Evolutionary conservation across 2,797 vertebrate species (phyloP).

Genomic region (Gambelia wislizenii): DNA sequence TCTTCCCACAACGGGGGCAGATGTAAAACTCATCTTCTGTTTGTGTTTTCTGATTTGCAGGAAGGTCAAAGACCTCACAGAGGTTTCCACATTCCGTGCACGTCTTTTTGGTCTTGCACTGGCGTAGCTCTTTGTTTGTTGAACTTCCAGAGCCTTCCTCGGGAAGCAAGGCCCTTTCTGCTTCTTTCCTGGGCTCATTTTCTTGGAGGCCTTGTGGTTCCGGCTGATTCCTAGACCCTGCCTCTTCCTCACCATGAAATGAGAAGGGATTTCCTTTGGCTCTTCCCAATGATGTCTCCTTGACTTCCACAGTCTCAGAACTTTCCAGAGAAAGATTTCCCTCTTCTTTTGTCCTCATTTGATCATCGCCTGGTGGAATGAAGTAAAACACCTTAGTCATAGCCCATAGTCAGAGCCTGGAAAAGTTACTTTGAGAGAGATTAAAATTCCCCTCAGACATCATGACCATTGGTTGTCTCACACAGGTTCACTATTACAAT

Average conservation of each 20-base stretch:
- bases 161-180: background rate
- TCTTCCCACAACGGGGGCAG: slow-evolving; percentile 40
- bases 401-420: too few species aligned
- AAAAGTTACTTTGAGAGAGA: background rate
- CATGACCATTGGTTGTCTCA: too few species aligned
- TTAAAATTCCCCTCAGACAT: background rate
- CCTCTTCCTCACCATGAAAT: background rate
- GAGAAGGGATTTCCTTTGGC: background rate
- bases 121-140: background rate
- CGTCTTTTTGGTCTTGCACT: background rate
- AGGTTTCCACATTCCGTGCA: slow-evolving; percentile 33
- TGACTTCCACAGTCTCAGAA: background rate
- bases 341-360: background rate
- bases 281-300: slow-evolving; percentile 3
- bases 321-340: background rate
- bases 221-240: background rate
- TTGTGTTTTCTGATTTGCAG: background rate
- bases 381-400: background rate
- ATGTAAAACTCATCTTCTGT: slow-evolving; percentile 30
- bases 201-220: background rate
- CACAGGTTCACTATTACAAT: too few species aligned
- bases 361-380: background rate
- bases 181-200: background rate
- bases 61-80: slow-evolving; percentile 19
- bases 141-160: background rate